Conservation (phyloP, 30 jellyfish, hydroid and myxozoan species). For the Aurelia aurita region DNA sequence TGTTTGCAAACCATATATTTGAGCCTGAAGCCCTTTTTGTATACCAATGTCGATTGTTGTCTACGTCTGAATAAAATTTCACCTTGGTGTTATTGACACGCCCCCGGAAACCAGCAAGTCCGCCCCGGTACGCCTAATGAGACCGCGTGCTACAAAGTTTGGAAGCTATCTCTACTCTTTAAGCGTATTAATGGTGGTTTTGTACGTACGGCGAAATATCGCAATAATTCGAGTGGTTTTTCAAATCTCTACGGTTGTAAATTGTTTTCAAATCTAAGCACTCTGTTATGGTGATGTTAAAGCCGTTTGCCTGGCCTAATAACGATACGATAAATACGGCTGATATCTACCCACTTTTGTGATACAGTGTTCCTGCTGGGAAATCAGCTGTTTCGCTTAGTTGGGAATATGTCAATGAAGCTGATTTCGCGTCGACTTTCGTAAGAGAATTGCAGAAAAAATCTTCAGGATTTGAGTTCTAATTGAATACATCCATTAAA, state of each 20-base stretch:
- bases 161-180: not conserved
- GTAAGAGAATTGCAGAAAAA: constrained; percentile 21
- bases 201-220: not conserved
- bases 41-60: not conserved
- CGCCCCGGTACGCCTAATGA: constrained; percentile 16
- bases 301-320: constrained; percentile 16
- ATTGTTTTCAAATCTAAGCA: constrained; percentile 26
- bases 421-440: constrained; percentile 58
- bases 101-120: constrained; percentile 61
- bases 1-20: no score
- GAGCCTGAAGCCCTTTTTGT: no score
- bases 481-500: constrained; percentile 63
- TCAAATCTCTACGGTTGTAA: constrained; percentile 14
- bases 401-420: constrained; percentile 34
- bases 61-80: not conserved
- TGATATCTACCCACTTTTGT: not conserved
- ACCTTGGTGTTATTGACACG: constrained; percentile 8
- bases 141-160: constrained; percentile 10
- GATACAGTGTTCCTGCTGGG: constrained; percentile 56
- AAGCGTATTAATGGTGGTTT: not conserved
- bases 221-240: constrained; percentile 26
- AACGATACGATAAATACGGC: constrained; percentile 32
- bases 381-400: constrained; percentile 42
- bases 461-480: constrained; percentile 51
- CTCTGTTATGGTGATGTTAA: constrained; percentile 48